Base-by-base conservation (phyloP, 1,140 invertebrate species). In the Polypedilum vanderplanki region DNA sequence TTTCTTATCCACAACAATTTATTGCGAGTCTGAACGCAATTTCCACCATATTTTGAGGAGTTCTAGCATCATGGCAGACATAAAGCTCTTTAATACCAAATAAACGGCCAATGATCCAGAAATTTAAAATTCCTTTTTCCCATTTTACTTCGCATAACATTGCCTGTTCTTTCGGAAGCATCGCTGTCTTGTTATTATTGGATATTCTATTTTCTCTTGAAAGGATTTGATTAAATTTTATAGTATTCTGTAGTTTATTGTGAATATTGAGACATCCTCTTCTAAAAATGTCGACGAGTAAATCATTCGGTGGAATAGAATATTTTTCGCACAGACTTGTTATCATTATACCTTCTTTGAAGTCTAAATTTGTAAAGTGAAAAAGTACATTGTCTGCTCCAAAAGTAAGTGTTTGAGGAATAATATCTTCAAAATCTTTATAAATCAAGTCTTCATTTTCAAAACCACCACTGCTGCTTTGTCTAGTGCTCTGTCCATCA, bases 31-130 rank as follows among this genome's bases (percentile, higher is more conserved):
- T 86, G 80, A 93, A 93, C 12, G 91, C 91, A 79, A 93, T 87
- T 85, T 94, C 92, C 7, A 92, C 87, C 75, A 93, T 85, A 85
- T 93, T 93, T 81, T 93, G 91, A 0, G 91, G 90, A 7, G 90
- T 86, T 65, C 87, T 87, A 76, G 93, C 91, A 76, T 91, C 86
- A 80, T 93, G 92, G 81, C 92, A 94, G 40, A 93, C 85, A 79
- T 93, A 94, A 0, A 93, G 83, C 81, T 94, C 91, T 78, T 88
- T 86, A 78, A 90, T 87, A 73, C n/a, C 64, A 75, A 76, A 74
- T 33, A 57, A 73, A 10, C 40, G 73, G 78, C 77, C 73, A 80
- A 75, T 79, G 79, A 85, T 82, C 86, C 85, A 87, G 79, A 85
- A 87, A 46, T 33, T 22, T 18, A 70, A 9, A n/a, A 18, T 18